These are phyloP conservation scores for Setophaga coronata DNA, from an alignment of 2,113 vertebrate genomes.

Conservation along the genomic window DNA sequence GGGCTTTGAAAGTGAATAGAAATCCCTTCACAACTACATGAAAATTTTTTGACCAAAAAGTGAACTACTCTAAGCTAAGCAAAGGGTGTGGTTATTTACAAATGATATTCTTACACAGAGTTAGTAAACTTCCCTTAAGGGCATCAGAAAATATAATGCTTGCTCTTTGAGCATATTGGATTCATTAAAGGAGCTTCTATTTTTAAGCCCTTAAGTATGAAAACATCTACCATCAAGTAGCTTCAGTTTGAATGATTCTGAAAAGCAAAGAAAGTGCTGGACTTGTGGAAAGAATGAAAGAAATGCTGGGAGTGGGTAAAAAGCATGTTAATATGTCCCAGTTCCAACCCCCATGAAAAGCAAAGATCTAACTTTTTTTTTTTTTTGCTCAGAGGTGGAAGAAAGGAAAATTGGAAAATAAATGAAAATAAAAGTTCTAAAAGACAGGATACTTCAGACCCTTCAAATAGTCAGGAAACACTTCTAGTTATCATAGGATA, in stretches of 20 bases:
- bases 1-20: background rate
- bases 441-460: background rate
- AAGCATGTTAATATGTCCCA: background rate
- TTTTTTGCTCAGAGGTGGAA: background rate
- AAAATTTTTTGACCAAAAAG: background rate
- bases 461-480: background rate
- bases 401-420: background rate
- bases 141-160: background rate
- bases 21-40: background rate
- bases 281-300: conserved; percentile 41
- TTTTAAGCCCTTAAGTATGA: conserved; percentile 26
- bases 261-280: background rate
- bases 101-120: background rate
- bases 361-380: background rate
- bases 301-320: conserved; percentile 48
- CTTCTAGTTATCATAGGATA: background rate
- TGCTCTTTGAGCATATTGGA: background rate
- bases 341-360: background rate
- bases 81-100: background rate
- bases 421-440: background rate
- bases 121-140: background rate
- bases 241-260: background rate
- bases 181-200: conserved; percentile 50
- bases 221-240: conserved; percentile 29
- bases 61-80: background rate